These are phyloP conservation scores for Onthophagus taurus DNA, from an alignment of 1,140 invertebrate genomes.

Conservation along the genomic window DNA sequence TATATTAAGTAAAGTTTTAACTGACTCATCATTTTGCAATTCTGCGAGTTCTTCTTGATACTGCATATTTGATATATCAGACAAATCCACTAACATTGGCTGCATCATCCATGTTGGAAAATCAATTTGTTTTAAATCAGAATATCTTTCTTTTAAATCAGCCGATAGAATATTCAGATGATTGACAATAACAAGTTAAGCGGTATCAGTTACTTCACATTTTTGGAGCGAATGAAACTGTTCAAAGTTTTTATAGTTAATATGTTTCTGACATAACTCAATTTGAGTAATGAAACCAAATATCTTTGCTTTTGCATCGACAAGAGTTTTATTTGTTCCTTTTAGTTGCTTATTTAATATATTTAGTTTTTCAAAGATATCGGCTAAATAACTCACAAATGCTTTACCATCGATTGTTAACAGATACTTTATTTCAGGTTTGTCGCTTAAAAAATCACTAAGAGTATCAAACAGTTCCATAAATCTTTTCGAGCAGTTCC, in stretches of 20 bases:
- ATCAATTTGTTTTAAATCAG: conserved; percentile 19
- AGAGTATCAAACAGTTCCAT: conserved; percentile 20
- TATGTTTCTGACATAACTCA: conserved; percentile 19
- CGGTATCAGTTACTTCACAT: conserved; percentile 18
- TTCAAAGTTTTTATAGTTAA: conserved; percentile 20
- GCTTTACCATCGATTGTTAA: too few relatives aligned
- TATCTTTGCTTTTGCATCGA: conserved; percentile 17
- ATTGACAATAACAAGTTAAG: too few relatives aligned
- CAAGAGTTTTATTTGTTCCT: conserved; percentile 18
- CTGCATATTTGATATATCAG: conserved; percentile 20
- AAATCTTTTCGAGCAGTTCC: conserved; percentile 24
- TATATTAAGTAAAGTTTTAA: too few relatives aligned
- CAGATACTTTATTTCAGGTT: too few relatives aligned
- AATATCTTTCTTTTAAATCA: conserved; percentile 15
- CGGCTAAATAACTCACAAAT: too few relatives aligned
- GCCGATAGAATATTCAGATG: conserved; percentile 14
- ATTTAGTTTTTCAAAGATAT: conserved; percentile 20
- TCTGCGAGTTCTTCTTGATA: too few relatives aligned
- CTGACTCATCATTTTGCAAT: too few relatives aligned
- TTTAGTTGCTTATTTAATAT: conserved; percentile 17
- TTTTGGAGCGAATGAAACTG: conserved; percentile 20
- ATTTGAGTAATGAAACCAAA: conserved; percentile 12
- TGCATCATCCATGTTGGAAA: conserved; percentile 17
- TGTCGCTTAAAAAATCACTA: conserved; percentile 21
- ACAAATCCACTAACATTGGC: conserved; percentile 19